Base-by-base conservation (phyloP, 2,888 invertebrate genomes). In the Pollenia angustigena region DNA sequence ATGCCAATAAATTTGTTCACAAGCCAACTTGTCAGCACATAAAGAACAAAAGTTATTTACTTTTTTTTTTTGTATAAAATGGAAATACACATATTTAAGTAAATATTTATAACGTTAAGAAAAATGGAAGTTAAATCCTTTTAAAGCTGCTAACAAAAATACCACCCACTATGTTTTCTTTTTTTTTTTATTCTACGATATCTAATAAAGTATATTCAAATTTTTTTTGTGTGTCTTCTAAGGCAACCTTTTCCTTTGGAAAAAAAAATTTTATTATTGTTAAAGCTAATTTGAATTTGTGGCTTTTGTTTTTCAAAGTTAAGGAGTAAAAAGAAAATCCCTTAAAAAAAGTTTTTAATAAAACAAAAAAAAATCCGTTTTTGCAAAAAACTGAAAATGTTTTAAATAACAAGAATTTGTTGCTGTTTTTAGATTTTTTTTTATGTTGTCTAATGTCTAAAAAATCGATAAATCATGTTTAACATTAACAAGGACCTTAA, bases 1-100 rank as follows among this genome's bases (percentile, higher is more conserved):
- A 76, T 80, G 71, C 71, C 86, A 86, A 86, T 86, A 86, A 86
- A 86, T 86, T 80, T 86, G 80, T 75, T 76, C 80, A 64, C 71
- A 86, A 86, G 86, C 82, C 75, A 83, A 86, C 82, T 76, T 86
- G 86, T 86, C 86, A 86, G 86, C 86, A 86, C 86, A 86, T 83
- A 80, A 83, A 60, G 68, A 69, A 80, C 60, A 76, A 81, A 75
- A 82, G 76, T 68, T 81, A 78, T 71, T 81, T 85, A 75, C 84
- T 68, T 58, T 68, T 84, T 58, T 68, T 84, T 32, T n/a, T n/a
- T n/a, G n/a, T 44, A 50, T 46, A 74, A 78, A 84, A 78, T 71
- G 40, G 42, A 18, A 52, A 64, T 69, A 54, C 18, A 42, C 18
- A 64, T 74, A 6, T 60, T 74, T 42, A 3, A 42, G 69, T 56